Evolutionary conservation across 2,888 invertebrate species (phyloP).

Genomic region (Diadromus collaris): DNA sequence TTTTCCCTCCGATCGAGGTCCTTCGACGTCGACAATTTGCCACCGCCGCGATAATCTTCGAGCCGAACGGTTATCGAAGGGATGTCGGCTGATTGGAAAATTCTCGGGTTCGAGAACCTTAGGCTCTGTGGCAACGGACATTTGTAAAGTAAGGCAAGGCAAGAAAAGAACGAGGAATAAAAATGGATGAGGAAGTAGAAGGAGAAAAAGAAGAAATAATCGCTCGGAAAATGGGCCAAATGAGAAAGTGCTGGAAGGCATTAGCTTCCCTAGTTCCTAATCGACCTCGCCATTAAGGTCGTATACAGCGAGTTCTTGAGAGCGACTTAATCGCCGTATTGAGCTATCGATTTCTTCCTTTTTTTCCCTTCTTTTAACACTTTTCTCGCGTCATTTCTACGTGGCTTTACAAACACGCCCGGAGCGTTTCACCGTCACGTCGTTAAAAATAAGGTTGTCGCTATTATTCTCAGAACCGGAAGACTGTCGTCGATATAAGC

Average conservation of each 20-base stretch:
- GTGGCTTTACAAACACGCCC: not conserved
- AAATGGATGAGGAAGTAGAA: not conserved
- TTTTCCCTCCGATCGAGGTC: not conserved
- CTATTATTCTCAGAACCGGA: constrained; percentile 3
- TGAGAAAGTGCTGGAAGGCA: constrained; percentile 12
- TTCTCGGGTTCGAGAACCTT: not conserved
- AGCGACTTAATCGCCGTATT: constrained; percentile 16
- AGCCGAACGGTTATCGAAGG: not conserved
- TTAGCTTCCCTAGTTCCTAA: constrained; percentile 16
- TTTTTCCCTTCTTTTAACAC: not conserved
- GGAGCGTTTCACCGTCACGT: not conserved
- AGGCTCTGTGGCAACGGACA: not conserved
- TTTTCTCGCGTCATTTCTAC: not conserved
- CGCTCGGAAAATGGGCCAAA: constrained; percentile 15
- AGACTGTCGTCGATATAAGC: not conserved
- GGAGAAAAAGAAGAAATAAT: constrained; percentile 11
- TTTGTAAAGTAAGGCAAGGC: not conserved
- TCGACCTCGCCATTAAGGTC: constrained; percentile 17
- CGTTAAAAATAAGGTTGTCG: constrained; percentile 11
- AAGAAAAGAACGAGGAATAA: not conserved
- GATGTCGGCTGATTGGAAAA: constrained; percentile 17
- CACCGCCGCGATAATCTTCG: constrained; percentile 7
- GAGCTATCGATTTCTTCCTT: constrained; percentile 15
- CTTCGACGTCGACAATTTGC: not conserved
- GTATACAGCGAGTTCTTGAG: constrained; percentile 12